Base-by-base conservation (phyloP, 2,797 vertebrate species). In the Rhyacichthys aspro region DNA sequence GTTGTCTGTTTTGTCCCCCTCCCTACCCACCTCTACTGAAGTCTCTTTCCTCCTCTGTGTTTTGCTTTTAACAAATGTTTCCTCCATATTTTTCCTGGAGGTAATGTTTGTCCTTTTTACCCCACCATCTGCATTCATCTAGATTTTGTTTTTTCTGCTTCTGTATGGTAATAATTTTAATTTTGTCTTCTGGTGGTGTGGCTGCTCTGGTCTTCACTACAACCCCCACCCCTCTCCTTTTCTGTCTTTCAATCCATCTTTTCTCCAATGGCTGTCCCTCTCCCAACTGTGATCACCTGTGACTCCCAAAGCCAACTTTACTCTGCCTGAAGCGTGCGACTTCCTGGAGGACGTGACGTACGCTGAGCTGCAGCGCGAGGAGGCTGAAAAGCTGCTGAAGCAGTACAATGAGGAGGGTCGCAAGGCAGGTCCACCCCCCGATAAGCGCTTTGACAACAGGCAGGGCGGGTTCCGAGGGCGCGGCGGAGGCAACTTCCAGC, bases 391-490 rank as follows among this genome's bases (percentile, higher is more conserved):
- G 72, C 86, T 96, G 79, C 49, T 97, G 72, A 94, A 94, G 58
- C 92, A 94, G 60, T 98, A 98, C 91, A 97, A 96, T 2, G 95
- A 96, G 36, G 96, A 98, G 38, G 96, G 95, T 23, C 92, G 93
- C 39, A 95, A 91, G 75, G 95, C 96, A 0, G 95, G 90, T 0
- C 96, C 95, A 0, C 96, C 96, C 0, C 95, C 95, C 0, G 95
- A 96, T 1, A 97, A 97, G 63, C 94, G 95, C 50, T 96, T 94
- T 2, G 94, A 97, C 83, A 95, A 89, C 88, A 87, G 91, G 32
- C 89, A 85, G 33, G 88, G 90, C 0, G 88, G 93, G 0, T 93
- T 92, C 82, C 90, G 94, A 0, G 94, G 93, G 34, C 92, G 94
- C 0, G 92, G 86, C 0, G 68, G 90, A 0, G 78, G 91, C 0